Conservation (phyloP, 2,797 vertebrate genomes). For the Myripristis murdjan region DNA sequence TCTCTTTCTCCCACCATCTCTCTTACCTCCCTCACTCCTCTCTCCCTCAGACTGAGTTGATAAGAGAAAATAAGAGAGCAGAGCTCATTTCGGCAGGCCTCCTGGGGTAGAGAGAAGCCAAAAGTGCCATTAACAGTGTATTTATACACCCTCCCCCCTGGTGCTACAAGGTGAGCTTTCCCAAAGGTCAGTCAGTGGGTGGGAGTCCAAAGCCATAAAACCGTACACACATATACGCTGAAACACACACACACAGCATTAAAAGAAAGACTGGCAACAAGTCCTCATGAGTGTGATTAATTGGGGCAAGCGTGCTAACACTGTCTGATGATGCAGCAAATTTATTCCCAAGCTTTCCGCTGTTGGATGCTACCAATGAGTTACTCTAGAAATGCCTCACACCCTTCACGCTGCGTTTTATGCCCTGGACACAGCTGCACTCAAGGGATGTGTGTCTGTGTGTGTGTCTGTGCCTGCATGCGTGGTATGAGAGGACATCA, state of each 20-base stretch:
- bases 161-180: slow-evolving; percentile 43
- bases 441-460: slow-evolving; percentile 7
- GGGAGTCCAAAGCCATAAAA: slow-evolving; percentile 53
- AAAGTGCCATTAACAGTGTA: slow-evolving; percentile 74
- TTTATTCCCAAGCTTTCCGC: slow-evolving; percentile 36
- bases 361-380: slow-evolving; percentile 31
- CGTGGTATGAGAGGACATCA: neutral
- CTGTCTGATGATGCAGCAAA: slow-evolving; percentile 61
- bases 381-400: slow-evolving; percentile 7
- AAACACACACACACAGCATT: slow-evolving; percentile 31
- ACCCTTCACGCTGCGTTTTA: slow-evolving; percentile 15
- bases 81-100: slow-evolving; percentile 63
- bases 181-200: slow-evolving; percentile 65
- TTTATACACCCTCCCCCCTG: slow-evolving; percentile 51
- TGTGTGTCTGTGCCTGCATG: slow-evolving; percentile 1
- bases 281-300: slow-evolving; percentile 62
- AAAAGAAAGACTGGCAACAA: slow-evolving; percentile 55
- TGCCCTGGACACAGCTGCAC: slow-evolving; percentile 8
- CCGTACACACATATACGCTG: slow-evolving; percentile 36
- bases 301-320: slow-evolving; percentile 47
- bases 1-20: slow-evolving; percentile 35
- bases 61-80: slow-evolving; percentile 63
- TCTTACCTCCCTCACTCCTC: neutral
- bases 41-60: slow-evolving; percentile 45
- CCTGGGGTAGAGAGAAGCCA: slow-evolving; percentile 56